These are phyloP conservation scores for Cinara cedri DNA, from an alignment of 2,888 invertebrate genomes.

Conservation along the genomic window DNA sequence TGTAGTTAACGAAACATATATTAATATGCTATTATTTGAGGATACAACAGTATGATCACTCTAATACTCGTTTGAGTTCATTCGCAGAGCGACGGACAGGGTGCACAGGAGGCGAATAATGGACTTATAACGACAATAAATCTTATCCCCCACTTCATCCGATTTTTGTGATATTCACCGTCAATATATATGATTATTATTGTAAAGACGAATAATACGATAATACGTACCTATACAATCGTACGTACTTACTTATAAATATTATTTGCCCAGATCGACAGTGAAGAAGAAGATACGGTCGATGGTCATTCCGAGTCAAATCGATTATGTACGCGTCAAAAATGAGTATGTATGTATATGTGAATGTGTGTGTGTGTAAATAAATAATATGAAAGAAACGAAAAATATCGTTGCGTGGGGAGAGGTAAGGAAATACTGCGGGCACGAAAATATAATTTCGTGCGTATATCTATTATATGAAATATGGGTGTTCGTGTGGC, in stretches of 20 bases:
- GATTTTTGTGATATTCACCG: no score
- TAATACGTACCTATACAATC: background rate
- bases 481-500: slow-evolving; percentile 42
- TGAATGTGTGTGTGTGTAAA: slow-evolving; percentile 13
- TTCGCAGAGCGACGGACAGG: background rate
- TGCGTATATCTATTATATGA: background rate
- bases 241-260: background rate
- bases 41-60: slow-evolving; percentile 23
- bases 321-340: slow-evolving; percentile 44
- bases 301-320: slow-evolving; percentile 37
- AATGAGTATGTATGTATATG: slow-evolving; percentile 6
- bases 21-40: background rate
- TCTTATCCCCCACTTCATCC: background rate
- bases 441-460: no score
- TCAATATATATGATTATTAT: background rate
- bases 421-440: background rate
- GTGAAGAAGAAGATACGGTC: background rate
- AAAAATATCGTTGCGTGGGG: background rate
- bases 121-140: slow-evolving; percentile 32
- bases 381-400: slow-evolving; percentile 26
- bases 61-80: slow-evolving; percentile 2
- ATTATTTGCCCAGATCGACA: background rate
- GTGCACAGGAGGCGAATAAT: slow-evolving; percentile 9
- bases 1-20: slow-evolving; percentile 6
- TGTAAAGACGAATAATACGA: slow-evolving; percentile 4